Percentiles rank a stretch among this genome's conserved stretches.
Conservation (phyloP, 2,888 invertebrate genomes). For the Melitaea athalia region DNA sequence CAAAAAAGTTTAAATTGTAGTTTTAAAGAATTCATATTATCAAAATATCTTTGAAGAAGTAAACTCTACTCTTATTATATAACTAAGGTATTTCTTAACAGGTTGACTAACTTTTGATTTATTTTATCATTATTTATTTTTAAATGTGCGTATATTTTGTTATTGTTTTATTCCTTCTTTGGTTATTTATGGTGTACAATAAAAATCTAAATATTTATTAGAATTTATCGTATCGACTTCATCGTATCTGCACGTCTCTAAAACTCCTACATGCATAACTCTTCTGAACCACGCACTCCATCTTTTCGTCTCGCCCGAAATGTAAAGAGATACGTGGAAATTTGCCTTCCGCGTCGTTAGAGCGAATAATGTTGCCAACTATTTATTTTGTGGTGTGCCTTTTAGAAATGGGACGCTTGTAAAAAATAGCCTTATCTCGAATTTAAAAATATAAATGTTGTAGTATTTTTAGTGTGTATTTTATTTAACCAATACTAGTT, state of each 20-base stretch:
- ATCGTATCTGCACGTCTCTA: constrained; percentile 11
- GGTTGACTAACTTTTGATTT: neutral
- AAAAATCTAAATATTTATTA: neutral
- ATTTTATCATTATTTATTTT: neutral
- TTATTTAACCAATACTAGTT: too few species aligned
- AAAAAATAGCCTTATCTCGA: constrained; percentile 30
- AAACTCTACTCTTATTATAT: too few species aligned
- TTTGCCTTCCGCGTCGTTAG: constrained; percentile 68
- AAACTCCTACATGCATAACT: constrained; percentile 31
- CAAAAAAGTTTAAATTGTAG: too few species aligned
- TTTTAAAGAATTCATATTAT: too few species aligned
- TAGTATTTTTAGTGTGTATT: neutral
- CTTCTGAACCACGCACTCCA: constrained; percentile 50
- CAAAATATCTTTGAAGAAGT: too few species aligned
- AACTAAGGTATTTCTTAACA: too few species aligned
- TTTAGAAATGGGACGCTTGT: constrained; percentile 32
- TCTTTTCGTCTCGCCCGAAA: constrained; percentile 57
- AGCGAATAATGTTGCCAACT: constrained; percentile 69
- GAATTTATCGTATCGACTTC: neutral
- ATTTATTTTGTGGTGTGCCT: constrained; percentile 53
- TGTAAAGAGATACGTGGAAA: constrained; percentile 62
- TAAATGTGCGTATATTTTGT: neutral
- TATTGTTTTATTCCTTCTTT: too few species aligned
- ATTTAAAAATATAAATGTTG: constrained; percentile 20
- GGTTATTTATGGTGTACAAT: too few species aligned